Evolutionary conservation across 2,888 invertebrate genomes (phyloP).

Genomic region (Cataglyphis altisquamis): DNA sequence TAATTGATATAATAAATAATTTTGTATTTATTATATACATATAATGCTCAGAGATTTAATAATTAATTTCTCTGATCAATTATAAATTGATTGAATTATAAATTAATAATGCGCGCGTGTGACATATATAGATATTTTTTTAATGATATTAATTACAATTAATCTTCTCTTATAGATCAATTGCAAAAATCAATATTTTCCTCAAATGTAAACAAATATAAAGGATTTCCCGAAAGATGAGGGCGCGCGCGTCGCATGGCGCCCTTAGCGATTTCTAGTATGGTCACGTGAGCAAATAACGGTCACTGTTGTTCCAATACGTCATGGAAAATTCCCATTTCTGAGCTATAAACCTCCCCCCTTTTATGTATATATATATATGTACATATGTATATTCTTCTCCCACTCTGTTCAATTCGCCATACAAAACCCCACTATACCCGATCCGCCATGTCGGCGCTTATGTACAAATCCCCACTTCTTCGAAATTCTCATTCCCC

Average conservation of each 20-base stretch:
- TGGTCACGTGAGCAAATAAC: constrained; percentile 76
- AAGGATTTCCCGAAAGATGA: constrained; percentile 56
- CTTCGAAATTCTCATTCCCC: constrained; percentile 75
- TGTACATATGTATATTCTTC: constrained; percentile 50
- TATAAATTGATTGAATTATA: neutral
- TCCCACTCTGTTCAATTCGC: constrained; percentile 49
- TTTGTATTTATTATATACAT: constrained; percentile 47
- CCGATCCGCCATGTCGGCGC: constrained; percentile 52
- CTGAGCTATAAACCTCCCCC: constrained; percentile 71
- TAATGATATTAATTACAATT: neutral
- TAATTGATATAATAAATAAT: constrained; percentile 54
- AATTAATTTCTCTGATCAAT: neutral
- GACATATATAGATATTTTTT: neutral
- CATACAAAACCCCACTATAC: constrained; percentile 63
- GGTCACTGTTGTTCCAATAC: constrained; percentile 70
- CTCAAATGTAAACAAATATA: neutral
- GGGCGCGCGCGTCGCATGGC: constrained; percentile 70
- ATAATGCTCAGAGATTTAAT: neutral
- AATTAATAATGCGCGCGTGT: too few species aligned
- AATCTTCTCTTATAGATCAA: neutral
- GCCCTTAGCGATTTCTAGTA: constrained; percentile 70
- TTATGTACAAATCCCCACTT: constrained; percentile 79
- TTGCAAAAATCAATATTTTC: constrained; percentile 19
- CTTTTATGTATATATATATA: neutral
- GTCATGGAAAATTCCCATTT: constrained; percentile 84